These are phyloP conservation scores for Elgaria multicarinata DNA, from an alignment of 2,113 vertebrate species.

Conservation along the genomic window DNA sequence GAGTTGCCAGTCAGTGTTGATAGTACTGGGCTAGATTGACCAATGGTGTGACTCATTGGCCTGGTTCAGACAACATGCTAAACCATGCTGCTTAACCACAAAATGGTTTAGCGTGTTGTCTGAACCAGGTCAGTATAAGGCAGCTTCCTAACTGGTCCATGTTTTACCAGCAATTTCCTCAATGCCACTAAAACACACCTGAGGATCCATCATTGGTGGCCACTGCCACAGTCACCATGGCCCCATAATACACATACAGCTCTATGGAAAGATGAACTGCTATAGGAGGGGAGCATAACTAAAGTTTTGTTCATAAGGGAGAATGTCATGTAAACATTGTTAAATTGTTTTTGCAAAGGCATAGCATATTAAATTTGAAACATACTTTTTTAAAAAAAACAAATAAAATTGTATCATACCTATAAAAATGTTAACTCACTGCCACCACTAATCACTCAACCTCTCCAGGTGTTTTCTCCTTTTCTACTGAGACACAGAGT, in stretches of 20 bases:
- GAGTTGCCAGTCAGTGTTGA: too few relatives aligned
- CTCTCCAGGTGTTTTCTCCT: slow-evolving; percentile 53
- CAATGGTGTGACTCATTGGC: too few relatives aligned
- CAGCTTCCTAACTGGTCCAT: neutral
- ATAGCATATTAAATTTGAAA: slow-evolving; percentile 45
- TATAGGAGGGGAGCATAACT: neutral
- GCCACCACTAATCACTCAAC: slow-evolving; percentile 18
- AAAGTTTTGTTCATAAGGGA: neutral
- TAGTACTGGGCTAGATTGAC: too few relatives aligned
- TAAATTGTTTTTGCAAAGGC: neutral
- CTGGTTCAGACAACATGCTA: too few relatives aligned
- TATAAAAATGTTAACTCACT: slow-evolving; percentile 37
- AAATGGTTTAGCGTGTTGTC: too few relatives aligned
- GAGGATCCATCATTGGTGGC: neutral
- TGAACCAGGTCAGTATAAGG: too few relatives aligned
- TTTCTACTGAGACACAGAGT: slow-evolving; percentile 55
- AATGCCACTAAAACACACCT: neutral
- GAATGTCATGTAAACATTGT: neutral
- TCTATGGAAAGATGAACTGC: neutral
- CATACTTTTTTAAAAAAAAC: slow-evolving; percentile 22
- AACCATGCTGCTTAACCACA: too few relatives aligned
- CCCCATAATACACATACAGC: too few relatives aligned
- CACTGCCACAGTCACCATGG: neutral
- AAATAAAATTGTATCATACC: slow-evolving; percentile 27
- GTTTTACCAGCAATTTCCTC: neutral